These are phyloP conservation scores for Mamestra configurata DNA, from an alignment of 1,140 invertebrate genomes.

Conservation along the genomic window DNA sequence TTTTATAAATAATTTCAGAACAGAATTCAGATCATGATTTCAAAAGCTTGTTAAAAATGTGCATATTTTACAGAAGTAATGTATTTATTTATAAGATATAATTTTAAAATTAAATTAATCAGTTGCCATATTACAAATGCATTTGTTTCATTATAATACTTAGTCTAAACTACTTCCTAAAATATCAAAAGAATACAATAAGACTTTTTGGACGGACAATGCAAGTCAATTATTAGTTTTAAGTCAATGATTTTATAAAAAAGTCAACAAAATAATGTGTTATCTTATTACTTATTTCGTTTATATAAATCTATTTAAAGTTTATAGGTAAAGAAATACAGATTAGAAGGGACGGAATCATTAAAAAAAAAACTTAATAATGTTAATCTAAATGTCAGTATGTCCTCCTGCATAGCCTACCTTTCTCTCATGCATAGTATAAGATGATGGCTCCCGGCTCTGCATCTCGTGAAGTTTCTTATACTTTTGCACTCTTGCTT, in stretches of 20 bases:
- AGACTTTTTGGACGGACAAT: conserved; percentile 14
- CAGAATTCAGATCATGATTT: too few species aligned
- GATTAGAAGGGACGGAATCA: conserved; percentile 2
- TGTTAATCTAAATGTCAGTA: conserved; percentile 87
- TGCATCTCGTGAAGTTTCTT: conserved; percentile 91
- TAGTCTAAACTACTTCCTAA: not conserved
- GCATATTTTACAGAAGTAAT: too few species aligned
- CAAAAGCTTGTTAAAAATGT: too few species aligned
- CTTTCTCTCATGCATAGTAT: conserved; percentile 89
- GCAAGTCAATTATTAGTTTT: not conserved
- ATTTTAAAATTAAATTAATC: too few species aligned
- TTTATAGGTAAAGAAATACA: not conserved
- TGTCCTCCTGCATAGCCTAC: conserved; percentile 85
- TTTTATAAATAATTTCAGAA: too few species aligned
- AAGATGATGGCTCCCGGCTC: conserved; percentile 89
- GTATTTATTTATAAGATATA: too few species aligned
- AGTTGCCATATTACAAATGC: not conserved
- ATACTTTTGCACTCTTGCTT: conserved; percentile 92
- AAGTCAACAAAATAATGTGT: too few species aligned
- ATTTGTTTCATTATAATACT: not conserved
- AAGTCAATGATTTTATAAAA: not conserved
- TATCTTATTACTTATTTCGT: too few species aligned
- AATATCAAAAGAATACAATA: not conserved
- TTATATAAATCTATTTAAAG: too few species aligned
- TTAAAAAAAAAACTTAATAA: conserved; percentile 3